Conservation (phyloP, 2,888 invertebrate species). For the Peribatodes rhomboidaria region DNA sequence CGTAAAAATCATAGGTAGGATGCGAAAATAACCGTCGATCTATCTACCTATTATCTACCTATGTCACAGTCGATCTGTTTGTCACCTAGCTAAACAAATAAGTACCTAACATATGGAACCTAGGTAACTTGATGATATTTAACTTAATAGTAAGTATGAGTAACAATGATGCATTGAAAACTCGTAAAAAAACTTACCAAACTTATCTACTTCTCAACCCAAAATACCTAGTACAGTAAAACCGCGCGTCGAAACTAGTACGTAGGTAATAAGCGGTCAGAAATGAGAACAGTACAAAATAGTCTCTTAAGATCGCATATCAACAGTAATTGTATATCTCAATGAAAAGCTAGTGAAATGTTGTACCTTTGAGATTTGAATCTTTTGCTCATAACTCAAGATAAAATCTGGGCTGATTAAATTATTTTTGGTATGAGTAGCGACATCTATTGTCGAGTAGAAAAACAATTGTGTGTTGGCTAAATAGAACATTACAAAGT, state of each 20-base stretch:
- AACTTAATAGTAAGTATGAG: too few relatives aligned
- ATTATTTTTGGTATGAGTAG: slow-evolving; percentile 34
- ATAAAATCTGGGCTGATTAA: slow-evolving; percentile 51
- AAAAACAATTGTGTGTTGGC: background rate
- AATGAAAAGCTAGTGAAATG: slow-evolving; percentile 57
- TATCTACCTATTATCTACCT: too few relatives aligned
- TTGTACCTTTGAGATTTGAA: slow-evolving; percentile 50
- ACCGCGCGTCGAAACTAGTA: background rate
- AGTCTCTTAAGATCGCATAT: slow-evolving; percentile 65
- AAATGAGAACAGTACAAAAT: slow-evolving; percentile 51
- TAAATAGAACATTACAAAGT: background rate
- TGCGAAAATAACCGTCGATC: too few relatives aligned
- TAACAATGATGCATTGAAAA: too few relatives aligned
- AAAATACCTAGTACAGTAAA: background rate
- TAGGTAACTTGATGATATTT: too few relatives aligned
- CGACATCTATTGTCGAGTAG: slow-evolving; percentile 55
- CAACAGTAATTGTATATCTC: slow-evolving; percentile 65
- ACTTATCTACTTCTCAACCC: too few relatives aligned
- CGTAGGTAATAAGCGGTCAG: slow-evolving; percentile 35
- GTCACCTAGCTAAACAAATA: too few relatives aligned
- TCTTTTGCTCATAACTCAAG: slow-evolving; percentile 53
- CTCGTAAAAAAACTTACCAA: too few relatives aligned
- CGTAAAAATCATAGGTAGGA: too few relatives aligned
- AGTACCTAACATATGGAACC: too few relatives aligned
- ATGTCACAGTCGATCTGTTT: too few relatives aligned